A percentile compares a stretch with the other conserved stretches of the same genome.
Conservation (phyloP, 2,113 vertebrate species). For the Australoheros scitulus region DNA sequence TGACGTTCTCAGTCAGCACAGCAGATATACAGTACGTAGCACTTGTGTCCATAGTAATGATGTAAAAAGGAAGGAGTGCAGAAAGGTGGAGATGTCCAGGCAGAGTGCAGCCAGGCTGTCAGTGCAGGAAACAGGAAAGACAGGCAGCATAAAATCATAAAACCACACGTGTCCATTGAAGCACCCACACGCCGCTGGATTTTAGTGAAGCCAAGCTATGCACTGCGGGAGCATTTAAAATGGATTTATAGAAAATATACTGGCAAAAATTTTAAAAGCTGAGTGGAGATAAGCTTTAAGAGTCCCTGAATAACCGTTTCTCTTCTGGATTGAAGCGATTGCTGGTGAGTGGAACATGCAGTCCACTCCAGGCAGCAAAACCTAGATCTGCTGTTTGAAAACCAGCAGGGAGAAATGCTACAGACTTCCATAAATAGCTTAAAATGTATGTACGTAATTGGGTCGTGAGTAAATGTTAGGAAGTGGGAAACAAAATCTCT, state of each 20-base stretch:
- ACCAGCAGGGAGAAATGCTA: neutral
- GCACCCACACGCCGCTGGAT: rapidly evolving
- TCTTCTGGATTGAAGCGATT: neutral
- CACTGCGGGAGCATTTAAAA: neutral
- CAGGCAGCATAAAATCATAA: neutral
- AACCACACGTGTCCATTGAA: neutral
- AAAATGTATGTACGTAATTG: neutral
- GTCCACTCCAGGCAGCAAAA: neutral
- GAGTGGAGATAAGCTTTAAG: neutral
- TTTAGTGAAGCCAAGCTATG: neutral
- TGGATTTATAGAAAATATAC: neutral
- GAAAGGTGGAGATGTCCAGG: neutral
- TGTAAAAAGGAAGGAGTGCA: neutral
- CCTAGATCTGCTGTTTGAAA: neutral
- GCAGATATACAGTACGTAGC: neutral
- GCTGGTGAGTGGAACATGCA: neutral
- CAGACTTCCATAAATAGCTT: constrained; percentile 4
- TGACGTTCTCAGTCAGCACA: too few species aligned
- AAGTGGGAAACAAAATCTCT: neutral
- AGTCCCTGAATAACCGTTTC: neutral
- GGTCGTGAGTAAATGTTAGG: neutral
- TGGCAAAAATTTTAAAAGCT: neutral
- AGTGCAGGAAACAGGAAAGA: neutral
- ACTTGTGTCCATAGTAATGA: neutral
- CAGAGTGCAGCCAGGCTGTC: neutral